Evolutionary conservation across 2,888 invertebrate genomes (phyloP).

Genomic region (Blastobasis adustella): DNA sequence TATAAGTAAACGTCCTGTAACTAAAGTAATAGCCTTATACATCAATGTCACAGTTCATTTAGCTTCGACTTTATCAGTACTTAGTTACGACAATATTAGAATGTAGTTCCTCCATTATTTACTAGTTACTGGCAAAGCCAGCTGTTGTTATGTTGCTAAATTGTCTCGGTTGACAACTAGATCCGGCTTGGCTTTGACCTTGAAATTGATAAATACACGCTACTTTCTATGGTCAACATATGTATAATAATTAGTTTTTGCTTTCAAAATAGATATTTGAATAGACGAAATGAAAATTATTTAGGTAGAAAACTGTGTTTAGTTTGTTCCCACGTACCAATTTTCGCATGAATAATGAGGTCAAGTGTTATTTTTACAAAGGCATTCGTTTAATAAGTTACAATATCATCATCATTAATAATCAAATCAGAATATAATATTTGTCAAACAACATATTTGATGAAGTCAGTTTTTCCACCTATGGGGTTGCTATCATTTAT

Average conservation of each 20-base stretch:
- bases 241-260: not conserved
- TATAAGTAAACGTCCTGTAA: not conserved
- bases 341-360: not conserved
- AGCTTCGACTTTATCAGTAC: not conserved
- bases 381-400: no score
- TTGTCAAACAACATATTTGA: no score
- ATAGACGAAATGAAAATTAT: constrained; percentile 18
- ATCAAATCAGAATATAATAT: no score
- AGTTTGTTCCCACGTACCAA: constrained; percentile 17
- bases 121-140: no score
- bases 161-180: no score
- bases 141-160: no score
- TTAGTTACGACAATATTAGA: not conserved
- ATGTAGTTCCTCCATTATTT: not conserved
- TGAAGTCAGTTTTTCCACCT: no score
- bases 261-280: constrained; percentile 11
- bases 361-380: not conserved
- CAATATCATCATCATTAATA: no score
- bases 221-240: constrained; percentile 18
- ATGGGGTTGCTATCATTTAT: no score
- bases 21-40: not conserved
- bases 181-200: constrained; percentile 7
- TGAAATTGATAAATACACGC: constrained; percentile 13
- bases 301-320: constrained; percentile 12
- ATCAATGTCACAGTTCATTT: not conserved